A percentile compares a stretch with the other conserved stretches of the same genome.
phyloP scores from a whole-genome alignment of 2,888 invertebrate species.

The Drosophila recens region DNA sequence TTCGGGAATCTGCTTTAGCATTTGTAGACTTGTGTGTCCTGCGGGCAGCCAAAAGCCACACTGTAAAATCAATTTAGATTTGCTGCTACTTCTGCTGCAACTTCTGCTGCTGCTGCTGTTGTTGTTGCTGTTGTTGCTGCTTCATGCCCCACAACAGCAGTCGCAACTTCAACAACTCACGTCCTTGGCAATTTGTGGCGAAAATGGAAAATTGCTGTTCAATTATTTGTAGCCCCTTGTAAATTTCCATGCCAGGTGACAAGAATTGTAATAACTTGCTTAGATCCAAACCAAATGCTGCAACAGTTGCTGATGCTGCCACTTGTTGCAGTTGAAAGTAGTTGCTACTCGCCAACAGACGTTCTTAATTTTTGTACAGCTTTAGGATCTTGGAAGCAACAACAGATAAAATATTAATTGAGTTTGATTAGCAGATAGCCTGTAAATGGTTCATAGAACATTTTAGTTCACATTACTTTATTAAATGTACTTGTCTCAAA shows the following conservation, averaged over 20 bases:
- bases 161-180: constrained; percentile 54
- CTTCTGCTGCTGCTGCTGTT: no score
- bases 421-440: not conserved
- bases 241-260: constrained; percentile 78
- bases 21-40: constrained; percentile 64
- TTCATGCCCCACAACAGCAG: not conserved
- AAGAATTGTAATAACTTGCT: constrained; percentile 79
- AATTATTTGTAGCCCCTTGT: constrained; percentile 83
- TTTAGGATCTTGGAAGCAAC: not conserved
- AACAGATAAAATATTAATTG: not conserved
- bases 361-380: not conserved
- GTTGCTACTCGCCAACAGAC: not conserved
- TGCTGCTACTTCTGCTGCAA: constrained; percentile 34
- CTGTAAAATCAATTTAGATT: constrained; percentile 83
- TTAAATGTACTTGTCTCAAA: not conserved
- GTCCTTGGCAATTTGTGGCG: constrained; percentile 76
- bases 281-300: constrained; percentile 27
- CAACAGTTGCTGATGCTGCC: constrained; percentile 25
- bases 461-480: not conserved
- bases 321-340: constrained; percentile 6
- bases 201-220: constrained; percentile 83
- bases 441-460: not conserved
- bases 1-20: constrained; percentile 30
- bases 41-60: constrained; percentile 58
- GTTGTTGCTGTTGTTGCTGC: not conserved